A percentile compares a stretch with the other conserved stretches of the same genome.
Conservation (phyloP, 1,140 invertebrate genomes). For the Drosophila littoralis region DNA sequence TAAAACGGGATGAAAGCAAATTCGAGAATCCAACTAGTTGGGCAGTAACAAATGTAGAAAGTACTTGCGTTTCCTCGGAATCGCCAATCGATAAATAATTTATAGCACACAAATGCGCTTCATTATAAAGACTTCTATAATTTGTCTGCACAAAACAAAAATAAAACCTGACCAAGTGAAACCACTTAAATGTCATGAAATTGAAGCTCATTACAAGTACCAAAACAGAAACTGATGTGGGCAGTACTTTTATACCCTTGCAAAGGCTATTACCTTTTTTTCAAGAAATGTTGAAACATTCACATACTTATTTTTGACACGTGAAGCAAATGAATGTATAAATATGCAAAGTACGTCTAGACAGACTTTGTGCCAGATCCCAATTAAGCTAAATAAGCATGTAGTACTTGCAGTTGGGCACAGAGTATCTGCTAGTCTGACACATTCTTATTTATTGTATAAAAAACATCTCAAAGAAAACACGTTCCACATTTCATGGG, state of each 20-base stretch:
- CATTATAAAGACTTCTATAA: constrained; percentile 14
- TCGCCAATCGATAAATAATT: constrained; percentile 33
- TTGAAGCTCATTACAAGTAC: constrained; percentile 51
- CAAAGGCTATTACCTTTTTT: neutral
- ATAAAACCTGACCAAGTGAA: constrained; percentile 14
- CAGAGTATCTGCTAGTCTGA: neutral
- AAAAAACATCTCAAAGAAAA: constrained; percentile 33
- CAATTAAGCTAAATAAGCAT: no score
- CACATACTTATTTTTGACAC: no score
- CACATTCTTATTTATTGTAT: neutral
- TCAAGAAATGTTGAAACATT: neutral
- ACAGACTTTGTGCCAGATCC: no score
- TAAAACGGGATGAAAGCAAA: constrained; percentile 19
- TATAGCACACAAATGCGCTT: constrained; percentile 22
- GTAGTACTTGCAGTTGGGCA: neutral
- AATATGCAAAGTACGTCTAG: neutral
- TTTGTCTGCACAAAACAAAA: constrained; percentile 6
- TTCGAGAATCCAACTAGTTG: neutral
- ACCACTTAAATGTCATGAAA: constrained; percentile 32
- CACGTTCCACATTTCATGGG: constrained; percentile 58
- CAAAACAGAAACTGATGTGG: constrained; percentile 3
- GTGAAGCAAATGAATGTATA: neutral
- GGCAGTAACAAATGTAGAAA: neutral
- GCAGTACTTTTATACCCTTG: neutral
- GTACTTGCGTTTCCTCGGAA: constrained; percentile 4